Base-by-base conservation (phyloP, 2,888 invertebrate genomes). In the Temnothorax unifasciatus region DNA sequence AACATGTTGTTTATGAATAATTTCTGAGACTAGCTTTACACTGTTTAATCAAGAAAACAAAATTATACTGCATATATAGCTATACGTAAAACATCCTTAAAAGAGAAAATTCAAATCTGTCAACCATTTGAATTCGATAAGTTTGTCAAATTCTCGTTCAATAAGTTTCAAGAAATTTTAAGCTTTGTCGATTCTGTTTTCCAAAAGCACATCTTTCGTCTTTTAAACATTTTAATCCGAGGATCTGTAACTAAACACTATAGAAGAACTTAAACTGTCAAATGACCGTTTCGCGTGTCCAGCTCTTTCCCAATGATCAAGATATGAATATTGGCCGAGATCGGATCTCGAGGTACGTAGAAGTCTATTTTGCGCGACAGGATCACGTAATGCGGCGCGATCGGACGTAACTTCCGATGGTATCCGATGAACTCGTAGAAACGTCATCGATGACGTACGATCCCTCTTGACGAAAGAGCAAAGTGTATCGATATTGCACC, bases 361-460 rank as follows among this genome's bases (percentile, higher is more conserved):
- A 47, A 21, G 21, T 79, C 71, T 47, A 47, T 71, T 71, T 79
- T 71, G 71, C 25, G 59, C 21, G 34, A 59, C 44, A 15, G 8
- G 71, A 59, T 79, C 71, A 18, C 79, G 21, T 69, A 47, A 64
- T 79, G 52, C 59, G 81, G 29, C 0, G 25, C 38, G 47, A 79
- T 66, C 38, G 59, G 25, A 34, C 18, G 5, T 77, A 47, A 77
- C 34, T 79, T 79, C 1, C 47, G 71, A 34, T 44, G 13, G 15
- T 47, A 34, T 15, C 69, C 34, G 71, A 79, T 71, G 50, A 79
- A 61, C 25, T 47, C 59, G 21, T 59, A 59, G 18, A 71, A 25
- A 79, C 71, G 71, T 79, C 79, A 79, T 50, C 38, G 73, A 25
- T 79, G 79, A 79, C 79, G 79, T 79, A 71, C 71, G 71, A 61